A percentile compares a stretch with the other conserved stretches of the same genome.
Conservation (phyloP, 2,888 invertebrate species). For the Mayetiola destructor region DNA sequence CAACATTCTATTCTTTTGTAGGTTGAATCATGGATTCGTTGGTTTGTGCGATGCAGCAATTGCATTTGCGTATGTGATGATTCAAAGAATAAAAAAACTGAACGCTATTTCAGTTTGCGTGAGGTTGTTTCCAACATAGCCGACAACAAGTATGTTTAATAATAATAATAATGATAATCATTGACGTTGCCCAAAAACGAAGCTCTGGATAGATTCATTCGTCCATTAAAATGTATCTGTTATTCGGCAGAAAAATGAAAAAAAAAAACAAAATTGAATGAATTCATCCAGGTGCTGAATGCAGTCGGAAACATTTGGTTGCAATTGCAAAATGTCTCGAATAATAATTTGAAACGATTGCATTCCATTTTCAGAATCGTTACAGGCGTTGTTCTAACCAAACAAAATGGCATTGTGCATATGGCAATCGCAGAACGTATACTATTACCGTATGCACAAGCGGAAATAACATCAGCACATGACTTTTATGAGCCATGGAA, state of each 20-base stretch:
- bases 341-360: not conserved
- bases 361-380: conserved; percentile 43
- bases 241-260: too few species aligned
- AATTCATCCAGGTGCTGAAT: too few species aligned
- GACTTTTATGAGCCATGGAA: conserved; percentile 2
- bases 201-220: too few species aligned
- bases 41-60: conserved; percentile 41
- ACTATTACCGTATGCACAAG: conserved; percentile 43
- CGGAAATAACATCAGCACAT: conserved; percentile 29
- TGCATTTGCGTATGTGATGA: conserved; percentile 43
- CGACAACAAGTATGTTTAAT: conserved; percentile 23
- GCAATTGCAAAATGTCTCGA: not conserved
- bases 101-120: conserved; percentile 38
- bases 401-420: conserved; percentile 54
- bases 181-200: not conserved
- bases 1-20: not conserved
- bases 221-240: too few species aligned
- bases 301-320: conserved; percentile 18
- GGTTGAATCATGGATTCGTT: conserved; percentile 38
- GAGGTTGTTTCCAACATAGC: conserved; percentile 27
- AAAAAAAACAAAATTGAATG: too few species aligned
- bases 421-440: conserved; percentile 55
- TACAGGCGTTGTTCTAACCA: conserved; percentile 53
- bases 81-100: conserved; percentile 31
- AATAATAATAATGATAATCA: conserved; percentile 14